A percentile compares a stretch with the other conserved stretches of the same genome.
Conservation (phyloP, 2,797 vertebrate genomes). For the Epinephelus malabaricus region DNA sequence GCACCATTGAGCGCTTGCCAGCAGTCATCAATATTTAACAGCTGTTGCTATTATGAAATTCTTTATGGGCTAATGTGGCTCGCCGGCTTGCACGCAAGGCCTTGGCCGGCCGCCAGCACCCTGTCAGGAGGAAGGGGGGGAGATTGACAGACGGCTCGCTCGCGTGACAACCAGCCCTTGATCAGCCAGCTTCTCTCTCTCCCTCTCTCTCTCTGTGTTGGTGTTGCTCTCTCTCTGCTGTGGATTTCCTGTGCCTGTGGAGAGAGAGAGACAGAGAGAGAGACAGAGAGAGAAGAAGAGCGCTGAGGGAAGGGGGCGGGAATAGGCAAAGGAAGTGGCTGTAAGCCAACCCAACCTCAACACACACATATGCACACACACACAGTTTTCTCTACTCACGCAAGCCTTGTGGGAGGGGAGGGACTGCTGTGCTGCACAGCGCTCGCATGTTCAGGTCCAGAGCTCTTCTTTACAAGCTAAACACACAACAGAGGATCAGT, state of each 20-base stretch:
- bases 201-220: constrained; percentile 47
- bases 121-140: constrained; percentile 86
- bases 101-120: constrained; percentile 89
- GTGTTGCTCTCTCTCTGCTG: constrained; percentile 72
- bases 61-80: constrained; percentile 94
- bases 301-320: constrained; percentile 72
- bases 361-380: constrained; percentile 64
- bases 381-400: constrained; percentile 81
- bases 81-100: constrained; percentile 95
- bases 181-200: constrained; percentile 87
- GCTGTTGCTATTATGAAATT: constrained; percentile 98
- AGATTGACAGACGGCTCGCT: constrained; percentile 93
- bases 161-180: constrained; percentile 92
- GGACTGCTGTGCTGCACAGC: constrained; percentile 58
- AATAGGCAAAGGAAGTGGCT: constrained; percentile 82
- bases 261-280: constrained; percentile 37
- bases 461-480: constrained; percentile 51
- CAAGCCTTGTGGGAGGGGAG: constrained; percentile 78
- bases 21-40: constrained; percentile 98
- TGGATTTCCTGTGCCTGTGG: constrained; percentile 82
- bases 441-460: constrained; percentile 50
- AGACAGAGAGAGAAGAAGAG: constrained; percentile 53
- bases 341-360: constrained; percentile 80
- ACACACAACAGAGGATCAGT: constrained; percentile 48
- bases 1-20: constrained; percentile 88